phyloP scores from a whole-genome alignment of 53 echinoderm and acorn worm genomes.

The Paracentrotus lividus region DNA sequence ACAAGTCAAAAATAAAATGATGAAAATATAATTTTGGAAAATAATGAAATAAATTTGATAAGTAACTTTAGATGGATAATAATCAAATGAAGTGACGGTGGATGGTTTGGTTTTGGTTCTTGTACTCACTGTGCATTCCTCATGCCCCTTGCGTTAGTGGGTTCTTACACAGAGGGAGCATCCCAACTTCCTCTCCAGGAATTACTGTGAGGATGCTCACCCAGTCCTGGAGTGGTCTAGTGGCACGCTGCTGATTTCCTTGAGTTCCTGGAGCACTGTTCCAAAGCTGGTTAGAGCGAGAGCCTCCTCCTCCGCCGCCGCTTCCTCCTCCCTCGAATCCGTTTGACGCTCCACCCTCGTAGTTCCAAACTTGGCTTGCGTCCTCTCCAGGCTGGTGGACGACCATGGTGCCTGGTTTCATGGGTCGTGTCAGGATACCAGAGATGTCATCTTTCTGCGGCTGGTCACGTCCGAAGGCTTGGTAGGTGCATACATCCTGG shows the following conservation, averaged over 20 bases:
- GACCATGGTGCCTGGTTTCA: constrained; percentile 90
- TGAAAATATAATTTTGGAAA: constrained; percentile 6
- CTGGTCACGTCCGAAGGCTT: constrained; percentile 75
- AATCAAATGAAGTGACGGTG: constrained; percentile 29
- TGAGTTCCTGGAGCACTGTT: constrained; percentile 60
- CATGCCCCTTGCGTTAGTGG: constrained; percentile 75
- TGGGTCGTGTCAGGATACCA: constrained; percentile 97
- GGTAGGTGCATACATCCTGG: constrained; percentile 91
- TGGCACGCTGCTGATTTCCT: constrained; percentile 76
- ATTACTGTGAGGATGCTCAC: constrained; percentile 81
- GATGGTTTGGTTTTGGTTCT: constrained; percentile 38
- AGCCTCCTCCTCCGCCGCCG: constrained; percentile 21
- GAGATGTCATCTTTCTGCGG: constrained; percentile 83
- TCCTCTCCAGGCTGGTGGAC: constrained; percentile 73
- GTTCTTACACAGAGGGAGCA: constrained; percentile 72
- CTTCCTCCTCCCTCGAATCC: too few relatives aligned
- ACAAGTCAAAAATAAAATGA: constrained; percentile 47
- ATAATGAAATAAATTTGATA: constrained; percentile 16
- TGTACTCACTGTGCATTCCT: constrained; percentile 73
- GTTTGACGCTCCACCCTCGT: constrained; percentile 77
- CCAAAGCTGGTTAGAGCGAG: constrained; percentile 66
- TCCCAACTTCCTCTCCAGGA: constrained; percentile 74
- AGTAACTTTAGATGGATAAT: not conserved
- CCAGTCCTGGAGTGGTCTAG: constrained; percentile 93
- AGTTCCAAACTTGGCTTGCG: constrained; percentile 91